Evolutionary conservation across 2,797 vertebrate species (phyloP), one percentile per base, ranked within the genome.

Genomic region (Myiothlypis chrysogaster): DNA sequence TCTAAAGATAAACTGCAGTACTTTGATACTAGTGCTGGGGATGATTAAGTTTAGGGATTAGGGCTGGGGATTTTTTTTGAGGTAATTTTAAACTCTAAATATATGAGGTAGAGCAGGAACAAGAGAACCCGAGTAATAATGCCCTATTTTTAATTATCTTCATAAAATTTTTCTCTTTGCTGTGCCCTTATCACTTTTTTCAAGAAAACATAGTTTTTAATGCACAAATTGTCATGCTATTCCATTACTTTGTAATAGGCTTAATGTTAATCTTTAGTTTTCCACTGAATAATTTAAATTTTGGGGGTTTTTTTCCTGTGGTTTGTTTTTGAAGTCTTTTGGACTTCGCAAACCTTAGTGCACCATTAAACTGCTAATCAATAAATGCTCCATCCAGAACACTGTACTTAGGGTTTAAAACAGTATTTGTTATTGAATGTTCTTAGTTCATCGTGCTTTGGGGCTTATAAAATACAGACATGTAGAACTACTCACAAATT

Each of bases 381-480:
- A 57, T 92, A 60, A 64, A 56, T 18, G 28, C 41, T 53, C 47
- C 35, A 82, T 53, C 47, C 35, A 82, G 23, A 79, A 69, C 59
- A 43, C 32, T 79, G 73, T 63, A 34, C 57, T 84, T 90, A 41
- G 37, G 19, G 81, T 68, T 91, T 90, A 64, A 88, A 86, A 47
- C 37, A 82, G 15, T 18, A 8, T 84, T 50, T 84, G 47, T 52
- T 75, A 88, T 20, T 88, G 59, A 90, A 41, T 44, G 22, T 23
- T 86, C 83, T 79, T 65, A 79, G 41, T 87, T 95, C 63, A 83
- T 90, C 49, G 18, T 76, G 44, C 56, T 90, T 89, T 87, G 49
- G n/a, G 73, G 20, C 55, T 94, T 83, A 70, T 87, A 77, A 77
- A 93, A 75, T 80, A 53, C 19, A 60, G 80, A 32, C 28, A 18